Evolutionary conservation across 2,888 invertebrate species (phyloP), one percentile per base, ranked within the genome.

Genomic region (Spilosoma lubricipeda): DNA sequence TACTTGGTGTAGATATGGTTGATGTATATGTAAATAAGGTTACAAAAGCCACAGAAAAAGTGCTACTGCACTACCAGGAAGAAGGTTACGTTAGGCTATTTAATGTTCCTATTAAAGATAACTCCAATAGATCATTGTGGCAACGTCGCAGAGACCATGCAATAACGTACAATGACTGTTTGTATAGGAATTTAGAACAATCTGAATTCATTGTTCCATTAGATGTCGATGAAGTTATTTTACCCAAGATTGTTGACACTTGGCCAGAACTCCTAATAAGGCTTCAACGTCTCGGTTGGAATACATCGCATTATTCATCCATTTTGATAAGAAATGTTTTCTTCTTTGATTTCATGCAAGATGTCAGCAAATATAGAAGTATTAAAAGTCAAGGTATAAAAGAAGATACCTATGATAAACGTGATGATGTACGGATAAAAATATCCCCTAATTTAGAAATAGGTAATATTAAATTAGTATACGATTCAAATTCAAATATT

Each of bases 161-260:
- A 52, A 96, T 98, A 78, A 97, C 97, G 0, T 98, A 98, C 90
- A 98, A 98, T 90, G 97, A 98, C 89, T 98, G 98, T 88, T 96
- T 98, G 76, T 98, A 98, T 90, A 96, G 97, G 88, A 97, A 97
- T 92, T 92, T 97, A 71, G 92, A 96, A 83, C 94, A 94, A 80
- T 97, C 97, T 63, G 96, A 97, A 84, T 97, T 95, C 88, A 93
- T 97, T 30, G 93, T 98, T 45, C 97, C 98, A 18, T 91, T 98
- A 82, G 98, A 98, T 88, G 95, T 97, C 67, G 98, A 98, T 89
- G 98, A 98, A 93, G 94, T 97, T 70, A 96, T 98, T 74, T 94
- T 98, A 72, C 98, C 98, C 30, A 96, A 96, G 88, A 91, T 94
- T 79, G 95, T 95, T 39, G 88, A 93, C 68, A 96, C 95, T 42